Evolutionary conservation across 2,888 invertebrate genomes (phyloP).

Genomic region (Chelonus formosanus): DNA sequence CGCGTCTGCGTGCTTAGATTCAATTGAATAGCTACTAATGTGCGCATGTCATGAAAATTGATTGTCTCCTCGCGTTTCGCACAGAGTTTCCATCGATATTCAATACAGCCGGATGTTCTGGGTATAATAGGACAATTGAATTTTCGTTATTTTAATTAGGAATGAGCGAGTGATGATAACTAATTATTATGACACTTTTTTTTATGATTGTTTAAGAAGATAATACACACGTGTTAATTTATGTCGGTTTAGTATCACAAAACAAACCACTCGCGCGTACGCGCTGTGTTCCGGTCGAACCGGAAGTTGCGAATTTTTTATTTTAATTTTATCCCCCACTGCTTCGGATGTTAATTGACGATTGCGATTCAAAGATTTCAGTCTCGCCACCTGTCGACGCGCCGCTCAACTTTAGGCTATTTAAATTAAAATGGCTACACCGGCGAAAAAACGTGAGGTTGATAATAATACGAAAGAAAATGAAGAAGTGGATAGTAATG

Average conservation of each 20-base stretch:
- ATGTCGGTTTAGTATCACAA: neutral
- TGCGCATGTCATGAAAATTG: slow-evolving; percentile 35
- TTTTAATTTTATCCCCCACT: slow-evolving; percentile 10
- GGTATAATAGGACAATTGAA: neutral
- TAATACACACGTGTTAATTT: slow-evolving; percentile 5
- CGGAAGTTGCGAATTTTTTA: slow-evolving; percentile 18
- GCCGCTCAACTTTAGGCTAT: too few relatives aligned
- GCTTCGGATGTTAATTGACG: neutral
- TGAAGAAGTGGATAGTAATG: slow-evolving; percentile 41
- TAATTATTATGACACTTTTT: too few relatives aligned
- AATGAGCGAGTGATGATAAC: too few relatives aligned
- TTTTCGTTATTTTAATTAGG: neutral
- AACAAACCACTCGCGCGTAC: slow-evolving; percentile 13
- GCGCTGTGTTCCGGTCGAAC: neutral
- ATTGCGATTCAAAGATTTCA: neutral
- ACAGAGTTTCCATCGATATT: slow-evolving; percentile 28
- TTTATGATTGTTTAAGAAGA: neutral
- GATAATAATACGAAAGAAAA: slow-evolving; percentile 46
- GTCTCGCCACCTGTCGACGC: neutral
- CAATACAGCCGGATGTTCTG: slow-evolving; percentile 29
- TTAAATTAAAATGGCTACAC: slow-evolving; percentile 55
- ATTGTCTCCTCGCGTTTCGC: slow-evolving; percentile 12
- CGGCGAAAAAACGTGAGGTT: slow-evolving; percentile 59
- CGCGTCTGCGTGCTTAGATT: slow-evolving; percentile 28
- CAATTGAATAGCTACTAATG: slow-evolving; percentile 28